phyloP scores from a whole-genome alignment of 2,888 invertebrate species.

The Crocallis elinguaria region DNA sequence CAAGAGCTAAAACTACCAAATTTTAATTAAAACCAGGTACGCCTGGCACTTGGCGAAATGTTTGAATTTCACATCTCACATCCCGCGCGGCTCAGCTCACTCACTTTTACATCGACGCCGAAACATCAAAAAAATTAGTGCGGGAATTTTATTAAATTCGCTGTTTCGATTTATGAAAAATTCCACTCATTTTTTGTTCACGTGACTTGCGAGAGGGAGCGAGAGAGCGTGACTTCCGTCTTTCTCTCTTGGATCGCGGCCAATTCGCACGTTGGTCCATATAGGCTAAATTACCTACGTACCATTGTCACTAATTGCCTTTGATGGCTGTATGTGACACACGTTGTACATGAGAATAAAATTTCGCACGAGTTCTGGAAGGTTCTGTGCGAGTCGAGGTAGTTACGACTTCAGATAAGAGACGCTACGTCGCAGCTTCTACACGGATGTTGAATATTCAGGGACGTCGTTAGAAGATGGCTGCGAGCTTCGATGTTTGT shows the following conservation, averaged over 20 bases:
- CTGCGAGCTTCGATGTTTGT: background rate
- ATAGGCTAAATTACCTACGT: conserved; percentile 63
- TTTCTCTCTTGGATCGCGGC: conserved; percentile 47
- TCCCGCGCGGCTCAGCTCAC: background rate
- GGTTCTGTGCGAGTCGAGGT: background rate
- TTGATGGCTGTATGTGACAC: conserved; percentile 60
- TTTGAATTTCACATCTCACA: conserved; percentile 2
- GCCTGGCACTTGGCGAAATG: background rate
- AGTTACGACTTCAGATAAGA: conserved; percentile 9
- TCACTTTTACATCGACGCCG: conserved; percentile 1
- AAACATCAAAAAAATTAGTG: conserved; percentile 12
- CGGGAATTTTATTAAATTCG: conserved; percentile 18
- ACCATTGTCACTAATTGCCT: conserved; percentile 71
- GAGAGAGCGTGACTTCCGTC: conserved; percentile 19
- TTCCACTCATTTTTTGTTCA: conserved; percentile 44
- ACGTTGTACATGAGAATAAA: conserved; percentile 46
- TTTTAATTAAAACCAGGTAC: conserved; percentile 2
- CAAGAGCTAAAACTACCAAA: conserved; percentile 1
- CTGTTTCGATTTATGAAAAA: conserved; percentile 47
- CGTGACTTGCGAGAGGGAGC: conserved; percentile 14
- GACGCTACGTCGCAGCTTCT: conserved; percentile 1
- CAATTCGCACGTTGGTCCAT: conserved; percentile 58
- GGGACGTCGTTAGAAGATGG: background rate
- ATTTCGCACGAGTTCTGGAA: conserved; percentile 31
- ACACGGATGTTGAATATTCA: conserved; percentile 1